phyloP scores from a whole-genome alignment of 2,888 invertebrate genomes.

The Oxytorus armatus region DNA sequence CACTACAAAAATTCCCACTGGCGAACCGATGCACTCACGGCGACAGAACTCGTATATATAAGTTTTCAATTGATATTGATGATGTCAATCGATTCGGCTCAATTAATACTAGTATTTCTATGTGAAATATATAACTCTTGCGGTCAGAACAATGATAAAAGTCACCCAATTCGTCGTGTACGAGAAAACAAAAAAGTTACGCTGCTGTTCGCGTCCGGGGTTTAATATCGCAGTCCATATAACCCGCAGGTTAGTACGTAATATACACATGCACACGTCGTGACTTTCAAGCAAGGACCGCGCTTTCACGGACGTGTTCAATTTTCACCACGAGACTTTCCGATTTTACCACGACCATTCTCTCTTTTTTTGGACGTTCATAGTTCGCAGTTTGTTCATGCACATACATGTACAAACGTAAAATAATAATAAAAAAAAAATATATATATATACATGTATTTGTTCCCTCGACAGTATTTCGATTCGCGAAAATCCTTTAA shows the following conservation, averaged over 20 bases:
- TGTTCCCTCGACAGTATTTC: not conserved
- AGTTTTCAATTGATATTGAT: not conserved
- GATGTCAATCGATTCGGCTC: too few relatives aligned
- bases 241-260: not conserved
- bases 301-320: conserved; percentile 3
- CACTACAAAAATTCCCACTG: too few relatives aligned
- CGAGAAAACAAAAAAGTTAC: conserved; percentile 1
- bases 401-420: not conserved
- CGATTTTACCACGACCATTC: not conserved
- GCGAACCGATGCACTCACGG: too few relatives aligned
- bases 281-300: conserved; percentile 8
- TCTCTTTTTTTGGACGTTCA: not conserved
- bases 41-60: too few relatives aligned
- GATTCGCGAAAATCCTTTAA: conserved; percentile 28
- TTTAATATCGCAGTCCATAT: not conserved
- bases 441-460: not conserved
- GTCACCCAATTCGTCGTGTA: not conserved
- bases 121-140: not conserved
- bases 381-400: not conserved
- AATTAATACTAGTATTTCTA: too few relatives aligned
- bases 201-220: not conserved
- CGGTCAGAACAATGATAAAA: not conserved
- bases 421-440: too few relatives aligned
- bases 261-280: not conserved
- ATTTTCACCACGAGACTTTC: conserved; percentile 24